A percentile compares a stretch with the other conserved stretches of the same genome.
Evolutionary conservation across 2,797 vertebrate genomes (phyloP).

Genomic region (Pangasius macronema): DNA sequence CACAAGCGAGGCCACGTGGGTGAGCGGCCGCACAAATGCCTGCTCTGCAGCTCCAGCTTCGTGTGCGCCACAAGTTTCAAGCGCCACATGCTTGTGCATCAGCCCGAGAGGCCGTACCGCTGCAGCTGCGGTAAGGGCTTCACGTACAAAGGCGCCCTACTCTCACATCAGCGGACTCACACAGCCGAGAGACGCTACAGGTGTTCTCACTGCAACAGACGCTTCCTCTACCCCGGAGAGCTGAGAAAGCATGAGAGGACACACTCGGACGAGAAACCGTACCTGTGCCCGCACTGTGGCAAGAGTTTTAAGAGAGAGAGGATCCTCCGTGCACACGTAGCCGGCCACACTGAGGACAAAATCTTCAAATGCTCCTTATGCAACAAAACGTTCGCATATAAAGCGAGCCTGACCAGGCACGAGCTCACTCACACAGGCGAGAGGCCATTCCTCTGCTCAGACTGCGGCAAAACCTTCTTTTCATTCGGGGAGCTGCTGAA

Average conservation of each 20-base stretch:
- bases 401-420: constrained; percentile 70
- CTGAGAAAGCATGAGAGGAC: constrained; percentile 72
- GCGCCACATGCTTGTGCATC: constrained; percentile 66
- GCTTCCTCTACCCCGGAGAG: constrained; percentile 72
- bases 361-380: constrained; percentile 72
- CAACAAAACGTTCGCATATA: constrained; percentile 73
- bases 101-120: constrained; percentile 60
- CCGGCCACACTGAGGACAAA: constrained; percentile 70
- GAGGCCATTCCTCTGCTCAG: constrained; percentile 73
- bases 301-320: constrained; percentile 75
- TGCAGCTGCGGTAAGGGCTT: constrained; percentile 77
- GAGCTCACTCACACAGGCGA: constrained; percentile 75
- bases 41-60: constrained; percentile 65
- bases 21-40: constrained; percentile 55
- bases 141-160: constrained; percentile 68
- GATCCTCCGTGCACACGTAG: constrained; percentile 72
- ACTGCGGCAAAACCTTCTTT: constrained; percentile 76
- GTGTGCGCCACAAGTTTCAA: constrained; percentile 59
- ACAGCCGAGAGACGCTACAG: constrained; percentile 67
- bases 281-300: constrained; percentile 70
- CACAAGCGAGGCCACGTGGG: constrained; percentile 67
- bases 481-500: constrained; percentile 73
- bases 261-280: constrained; percentile 74
- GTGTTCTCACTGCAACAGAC: constrained; percentile 69
- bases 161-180: constrained; percentile 70